Evolutionary conservation across 2,888 invertebrate genomes (phyloP).

Genomic region (Pharmacophagus antenor): DNA sequence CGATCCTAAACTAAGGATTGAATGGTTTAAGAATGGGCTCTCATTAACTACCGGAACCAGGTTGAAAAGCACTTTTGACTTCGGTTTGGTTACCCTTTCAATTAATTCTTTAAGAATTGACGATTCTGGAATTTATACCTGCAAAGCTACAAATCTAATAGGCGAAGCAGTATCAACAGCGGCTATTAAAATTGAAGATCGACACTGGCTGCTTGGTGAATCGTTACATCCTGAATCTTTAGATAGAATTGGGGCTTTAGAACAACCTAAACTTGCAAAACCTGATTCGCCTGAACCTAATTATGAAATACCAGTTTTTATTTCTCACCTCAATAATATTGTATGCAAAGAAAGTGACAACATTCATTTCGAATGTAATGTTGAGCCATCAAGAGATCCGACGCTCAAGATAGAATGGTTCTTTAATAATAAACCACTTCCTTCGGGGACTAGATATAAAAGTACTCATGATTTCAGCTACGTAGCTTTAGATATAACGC

Average conservation of each 20-base stretch:
- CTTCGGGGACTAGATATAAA: conserved; percentile 93
- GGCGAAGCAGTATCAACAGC: conserved; percentile 97
- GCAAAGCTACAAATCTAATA: conserved; percentile 94
- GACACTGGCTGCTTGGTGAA: conserved; percentile 92
- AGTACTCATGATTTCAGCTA: conserved; percentile 98
- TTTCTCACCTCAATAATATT: conserved; percentile 94
- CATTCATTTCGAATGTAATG: conserved; percentile 94
- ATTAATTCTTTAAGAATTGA: conserved; percentile 92
- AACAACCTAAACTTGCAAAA: conserved; percentile 86
- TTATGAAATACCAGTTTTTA: conserved; percentile 93
- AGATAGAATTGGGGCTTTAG: conserved; percentile 91
- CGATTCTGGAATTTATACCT: conserved; percentile 97
- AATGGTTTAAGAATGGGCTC: conserved; percentile 96
- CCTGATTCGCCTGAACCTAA: conserved; percentile 87
- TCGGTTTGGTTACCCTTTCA: conserved; percentile 96
- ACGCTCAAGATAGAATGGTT: conserved; percentile 97
- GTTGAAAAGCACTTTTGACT: conserved; percentile 96
- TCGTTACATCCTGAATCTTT: conserved; percentile 94
- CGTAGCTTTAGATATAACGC: conserved; percentile 93
- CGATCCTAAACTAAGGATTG: conserved; percentile 92
- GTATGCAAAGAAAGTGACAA: conserved; percentile 93
- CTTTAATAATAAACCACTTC: conserved; percentile 94
- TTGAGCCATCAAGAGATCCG: conserved; percentile 95
- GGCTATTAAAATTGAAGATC: conserved; percentile 92
- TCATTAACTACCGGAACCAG: conserved; percentile 93